phyloP scores from a whole-genome alignment of 2,113 vertebrate genomes.

The Polyodon spathula region DNA sequence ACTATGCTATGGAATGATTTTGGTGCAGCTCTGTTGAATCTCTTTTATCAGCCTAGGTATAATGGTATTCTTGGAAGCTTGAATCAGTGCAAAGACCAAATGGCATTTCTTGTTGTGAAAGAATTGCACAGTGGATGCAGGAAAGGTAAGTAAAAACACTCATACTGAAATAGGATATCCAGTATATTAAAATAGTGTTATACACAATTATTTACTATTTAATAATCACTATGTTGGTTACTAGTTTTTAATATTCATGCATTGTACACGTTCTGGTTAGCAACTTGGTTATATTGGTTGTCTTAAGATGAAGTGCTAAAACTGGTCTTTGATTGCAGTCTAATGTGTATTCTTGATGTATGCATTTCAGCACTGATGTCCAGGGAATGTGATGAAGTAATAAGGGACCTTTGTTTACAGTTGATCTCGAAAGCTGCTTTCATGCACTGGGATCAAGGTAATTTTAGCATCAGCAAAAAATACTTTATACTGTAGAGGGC shows the following conservation, averaged over 20 bases:
- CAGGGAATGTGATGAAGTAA: constrained; percentile 34
- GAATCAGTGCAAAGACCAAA: constrained; percentile 38
- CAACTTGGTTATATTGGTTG: too few species aligned
- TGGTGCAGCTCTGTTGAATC: constrained; percentile 25
- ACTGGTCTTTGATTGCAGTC: not conserved
- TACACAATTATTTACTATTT: too few species aligned
- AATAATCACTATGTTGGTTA: too few species aligned
- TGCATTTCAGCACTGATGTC: constrained; percentile 37
- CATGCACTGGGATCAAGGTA: constrained; percentile 59
- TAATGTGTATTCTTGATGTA: not conserved
- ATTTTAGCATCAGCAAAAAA: constrained; percentile 23
- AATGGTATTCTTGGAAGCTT: constrained; percentile 27
- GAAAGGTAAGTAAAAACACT: constrained; percentile 30
- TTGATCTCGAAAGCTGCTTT: constrained; percentile 41
- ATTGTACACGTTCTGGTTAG: too few species aligned
- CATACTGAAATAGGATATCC: not conserved
- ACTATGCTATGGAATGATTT: constrained; percentile 39
- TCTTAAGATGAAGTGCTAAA: too few species aligned
- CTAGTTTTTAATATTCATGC: too few species aligned
- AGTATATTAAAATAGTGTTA: too few species aligned
- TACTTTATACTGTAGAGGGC: constrained; percentile 38
- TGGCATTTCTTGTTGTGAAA: constrained; percentile 29
- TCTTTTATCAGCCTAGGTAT: constrained; percentile 29
- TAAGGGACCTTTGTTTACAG: constrained; percentile 41
- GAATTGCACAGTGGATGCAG: constrained; percentile 26